A percentile compares a stretch with the other conserved stretches of the same genome.
These are phyloP conservation scores for Toxotes lorentzi DNA, from an alignment of 2,797 vertebrate genomes.

Conservation along the genomic window DNA sequence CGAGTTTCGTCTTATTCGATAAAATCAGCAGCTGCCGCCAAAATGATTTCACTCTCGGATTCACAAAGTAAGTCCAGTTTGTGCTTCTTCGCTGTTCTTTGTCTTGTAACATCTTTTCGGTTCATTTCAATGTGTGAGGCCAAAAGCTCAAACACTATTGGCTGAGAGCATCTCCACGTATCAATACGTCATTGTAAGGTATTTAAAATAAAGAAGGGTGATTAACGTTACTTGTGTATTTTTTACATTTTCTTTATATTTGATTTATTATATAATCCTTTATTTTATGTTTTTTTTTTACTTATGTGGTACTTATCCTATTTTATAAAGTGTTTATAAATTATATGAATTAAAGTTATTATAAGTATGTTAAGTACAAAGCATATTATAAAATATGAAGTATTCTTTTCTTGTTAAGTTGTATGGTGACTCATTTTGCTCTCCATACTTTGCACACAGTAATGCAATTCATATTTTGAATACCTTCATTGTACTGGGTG, in stretches of 20 bases:
- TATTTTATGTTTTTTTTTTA: no score
- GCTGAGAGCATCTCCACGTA: constrained; percentile 47
- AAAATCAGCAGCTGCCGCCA: constrained; percentile 11
- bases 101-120: constrained; percentile 20
- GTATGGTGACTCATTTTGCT: not conserved
- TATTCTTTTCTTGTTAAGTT: not conserved
- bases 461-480: not conserved
- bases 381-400: no score
- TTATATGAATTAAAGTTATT: no score
- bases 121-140: constrained; percentile 52
- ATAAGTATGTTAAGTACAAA: no score
- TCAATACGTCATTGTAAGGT: constrained; percentile 18
- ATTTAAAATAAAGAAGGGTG: not conserved
- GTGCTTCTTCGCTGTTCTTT: not conserved
- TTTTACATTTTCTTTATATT: not conserved
- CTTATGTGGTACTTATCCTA: no score
- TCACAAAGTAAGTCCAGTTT: constrained; percentile 77
- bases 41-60: constrained; percentile 82
- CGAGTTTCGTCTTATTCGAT: not conserved
- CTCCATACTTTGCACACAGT: not conserved
- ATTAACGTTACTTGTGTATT: not conserved
- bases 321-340: no score
- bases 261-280: not conserved
- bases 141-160: constrained; percentile 64
- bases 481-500: not conserved